Conservation (phyloP, 2,797 vertebrate species). For the Zonotrichia albicollis region DNA sequence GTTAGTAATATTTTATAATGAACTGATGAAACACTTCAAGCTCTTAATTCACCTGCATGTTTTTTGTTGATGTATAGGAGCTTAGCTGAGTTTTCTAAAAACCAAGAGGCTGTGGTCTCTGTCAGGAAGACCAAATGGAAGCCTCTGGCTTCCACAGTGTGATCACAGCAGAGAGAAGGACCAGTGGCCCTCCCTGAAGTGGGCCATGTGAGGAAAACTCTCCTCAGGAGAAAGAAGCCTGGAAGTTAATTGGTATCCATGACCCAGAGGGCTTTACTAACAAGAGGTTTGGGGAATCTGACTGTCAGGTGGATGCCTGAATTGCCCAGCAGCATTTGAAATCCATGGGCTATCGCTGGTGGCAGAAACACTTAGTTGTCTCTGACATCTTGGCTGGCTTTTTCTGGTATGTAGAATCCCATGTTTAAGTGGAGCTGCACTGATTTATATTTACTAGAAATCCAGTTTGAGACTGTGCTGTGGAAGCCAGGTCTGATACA, state of each 20-base stretch:
- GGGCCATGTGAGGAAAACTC: background rate
- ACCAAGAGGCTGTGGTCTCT: background rate
- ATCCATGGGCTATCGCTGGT: accelerated
- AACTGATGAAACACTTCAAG: background rate
- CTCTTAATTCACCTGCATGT: background rate
- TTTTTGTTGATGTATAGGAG: background rate
- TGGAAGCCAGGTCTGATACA: background rate
- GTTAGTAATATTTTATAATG: background rate
- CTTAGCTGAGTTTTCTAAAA: background rate
- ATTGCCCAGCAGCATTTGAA: background rate
- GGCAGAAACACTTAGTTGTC: background rate
- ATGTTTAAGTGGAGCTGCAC: background rate
- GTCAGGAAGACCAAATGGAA: background rate
- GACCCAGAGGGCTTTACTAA: background rate
- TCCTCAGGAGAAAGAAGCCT: background rate
- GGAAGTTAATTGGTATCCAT: background rate
- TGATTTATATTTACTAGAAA: conserved; percentile 47
- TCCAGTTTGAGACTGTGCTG: background rate
- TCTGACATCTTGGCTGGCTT: background rate
- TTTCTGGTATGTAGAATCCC: background rate
- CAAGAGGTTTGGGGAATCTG: background rate
- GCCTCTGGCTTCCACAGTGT: accelerated
- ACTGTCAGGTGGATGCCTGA: background rate
- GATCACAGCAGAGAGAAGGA: background rate
- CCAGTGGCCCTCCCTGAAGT: background rate